These are phyloP conservation scores for Formica aserva DNA, from an alignment of 2,888 invertebrate genomes.

Conservation along the genomic window DNA sequence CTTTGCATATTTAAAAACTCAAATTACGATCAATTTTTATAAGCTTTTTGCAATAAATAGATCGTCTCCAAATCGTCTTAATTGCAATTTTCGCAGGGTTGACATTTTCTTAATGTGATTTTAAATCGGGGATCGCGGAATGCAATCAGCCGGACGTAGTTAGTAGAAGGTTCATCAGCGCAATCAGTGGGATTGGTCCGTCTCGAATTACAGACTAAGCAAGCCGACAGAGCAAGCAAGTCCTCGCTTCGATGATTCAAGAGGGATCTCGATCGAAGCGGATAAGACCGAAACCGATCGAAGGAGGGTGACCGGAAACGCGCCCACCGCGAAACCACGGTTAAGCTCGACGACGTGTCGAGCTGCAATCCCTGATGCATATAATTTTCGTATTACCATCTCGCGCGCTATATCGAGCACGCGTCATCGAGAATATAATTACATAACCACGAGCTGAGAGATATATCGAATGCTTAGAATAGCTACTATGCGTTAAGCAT, in stretches of 20 bases:
- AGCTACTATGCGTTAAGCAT: neutral
- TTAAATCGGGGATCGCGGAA: neutral
- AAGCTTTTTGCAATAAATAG: neutral
- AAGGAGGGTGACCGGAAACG: neutral
- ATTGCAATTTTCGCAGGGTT: neutral
- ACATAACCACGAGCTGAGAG: slow-evolving; percentile 14
- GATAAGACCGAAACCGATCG: neutral
- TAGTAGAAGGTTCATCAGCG: slow-evolving; percentile 32
- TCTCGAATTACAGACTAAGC: slow-evolving; percentile 21
- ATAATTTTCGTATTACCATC: slow-evolving; percentile 20
- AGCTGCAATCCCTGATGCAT: slow-evolving; percentile 20
- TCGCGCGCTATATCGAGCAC: neutral
- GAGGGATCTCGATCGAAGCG: slow-evolving; percentile 21
- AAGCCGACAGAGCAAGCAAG: slow-evolving; percentile 13
- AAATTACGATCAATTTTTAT: neutral
- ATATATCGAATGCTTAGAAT: slow-evolving; percentile 8
- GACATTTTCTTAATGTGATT: neutral
- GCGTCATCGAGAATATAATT: neutral
- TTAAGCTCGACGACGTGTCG: neutral
- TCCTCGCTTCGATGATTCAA: slow-evolving; percentile 15
- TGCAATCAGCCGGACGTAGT: slow-evolving; percentile 8
- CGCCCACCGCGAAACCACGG: neutral
- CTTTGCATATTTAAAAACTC: neutral
- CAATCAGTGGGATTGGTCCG: slow-evolving; percentile 40
- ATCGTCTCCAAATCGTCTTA: neutral